Evolutionary conservation across 2,797 vertebrate genomes (phyloP), one percentile per base, ranked within the genome.

Genomic region (Sorex maritimensis): DNA sequence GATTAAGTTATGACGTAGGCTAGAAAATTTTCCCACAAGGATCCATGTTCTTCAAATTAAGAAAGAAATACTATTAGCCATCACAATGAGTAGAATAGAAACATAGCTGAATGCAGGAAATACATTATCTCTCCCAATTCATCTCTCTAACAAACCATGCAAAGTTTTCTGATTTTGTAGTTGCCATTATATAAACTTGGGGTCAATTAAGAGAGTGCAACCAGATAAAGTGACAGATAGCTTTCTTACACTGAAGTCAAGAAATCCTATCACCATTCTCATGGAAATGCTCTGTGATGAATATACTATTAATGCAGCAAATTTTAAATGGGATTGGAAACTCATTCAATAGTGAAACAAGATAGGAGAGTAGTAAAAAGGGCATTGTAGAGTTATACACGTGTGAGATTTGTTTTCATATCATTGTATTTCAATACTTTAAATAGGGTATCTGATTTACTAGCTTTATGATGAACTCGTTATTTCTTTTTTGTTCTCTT

Each of bases 301-400:
- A 97, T 98, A 98, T 96, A 98, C 97, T 98, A 97, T 98, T 98
- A 98, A 98, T 95, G 97, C 95, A 63, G 97, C 95, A 97, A 97
- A 86, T 67, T 97, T 98, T 96, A 98, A 98, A 97, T 95, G 92
- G 96, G 98, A 97, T 95, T 97, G 93, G 94, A 97, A 97, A 97
- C 95, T 97, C 97, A 98, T 98, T 98, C 98, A 98, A 97, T 94
- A 97, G 95, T 97, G 98, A 99, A 99, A 99, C 98, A 97, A 98
- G 98, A 99, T 99, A 98, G 96, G 91, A 97, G 91, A 97, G 95
- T 71, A 94, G 97, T 98, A 98, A 99, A 99, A 98, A 98, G 98
- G 97, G 86, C 13, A 97, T 98, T 98, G 98, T 98, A 98, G 98
- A 98, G 97, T 98, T 97, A 96, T 97, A 96, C 95, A 6, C 41